Evolutionary conservation across 1,140 invertebrate genomes (phyloP), one percentile per base, ranked within the genome.

Genomic region (Bilobella aurantiaca): DNA sequence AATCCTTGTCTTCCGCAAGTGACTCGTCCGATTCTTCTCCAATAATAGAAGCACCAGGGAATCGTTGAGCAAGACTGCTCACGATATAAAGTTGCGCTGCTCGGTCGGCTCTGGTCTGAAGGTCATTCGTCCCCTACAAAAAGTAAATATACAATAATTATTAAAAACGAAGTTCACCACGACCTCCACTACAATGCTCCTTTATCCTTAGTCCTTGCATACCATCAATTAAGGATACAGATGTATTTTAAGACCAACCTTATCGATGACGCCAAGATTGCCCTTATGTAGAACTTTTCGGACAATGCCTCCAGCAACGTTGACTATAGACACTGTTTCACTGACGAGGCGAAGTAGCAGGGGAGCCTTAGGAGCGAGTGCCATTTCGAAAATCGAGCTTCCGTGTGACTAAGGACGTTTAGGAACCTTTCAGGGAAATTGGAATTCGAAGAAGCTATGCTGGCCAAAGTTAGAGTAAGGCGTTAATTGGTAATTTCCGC

Each of bases 101-200:
- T 70, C 96, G 82, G 77, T 99, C 96, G 2, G 96, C 96, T 81
- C 97, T 92, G 3, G 96, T 99, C 82, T 98, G 95, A 23, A 94
- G 82, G 81, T 99, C 95, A 82, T 93, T 89, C 71, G 86, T 85
- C n/a, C 88, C 91, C 82, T 91, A 75, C 61, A 79, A 67, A 23
- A 37, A 14, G 32, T n/a, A 21, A 60, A 62, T 53, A 12, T 62
- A 63, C 23, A 18, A 49, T 28, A 34, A 30, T 28, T 49, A 37
- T 58, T 25, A 56, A 46, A 42, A 42, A 42, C 37, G 37, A 8
- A 12, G 37, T 12, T 42, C 8, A 42, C n/a, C 37, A 42, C n/a
- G 37, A 42, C n/a, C 8, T 12, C 37, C 8, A n/a, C n/a, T n/a
- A n/a, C n/a, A n/a, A n/a, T n/a, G n/a, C n/a, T n/a, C n/a, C n/a